Evolutionary conservation across 1,140 invertebrate genomes (phyloP), one percentile per base, ranked within the genome.

Genomic region (Rhopalosiphum padi): DNA sequence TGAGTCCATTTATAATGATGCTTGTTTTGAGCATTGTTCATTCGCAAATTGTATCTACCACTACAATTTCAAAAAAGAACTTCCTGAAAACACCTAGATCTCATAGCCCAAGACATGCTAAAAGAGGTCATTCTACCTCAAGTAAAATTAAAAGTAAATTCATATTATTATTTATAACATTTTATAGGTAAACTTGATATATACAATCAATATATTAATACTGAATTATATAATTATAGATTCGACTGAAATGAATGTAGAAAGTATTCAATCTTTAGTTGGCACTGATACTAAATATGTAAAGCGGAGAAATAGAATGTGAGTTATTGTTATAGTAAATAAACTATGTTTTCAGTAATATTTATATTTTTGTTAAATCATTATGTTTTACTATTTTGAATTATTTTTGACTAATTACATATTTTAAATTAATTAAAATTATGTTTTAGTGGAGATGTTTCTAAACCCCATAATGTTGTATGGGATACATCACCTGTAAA

Each of bases 11-110:
- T 94, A 96, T 97, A 41, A 96, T 98, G 95, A 98, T 98, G 96
- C 95, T 98, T 94, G 96, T 97, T 53, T 96, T 99, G 82, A 98
- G 97, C 94, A 96, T 98, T 60, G 97, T 99, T 86, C 98, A 99
- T 95, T 98, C 98, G 0, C 98, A 99, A 95, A 99, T 99, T 94
- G 98, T 98, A 5, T 97, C 97, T 53, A 98, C 97, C 5, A 93
- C 82, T 55, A 93, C 91, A 46, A 93, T 93, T 93, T 93, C 91
- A 25, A 93, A 93, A 51, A 93, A 93, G 37, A 86, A 86, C 48
- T 93, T 93, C 91, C 82, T 93, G 82, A 93, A 93, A 93, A 55
- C 37, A 30, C 35, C 82, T n/a, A 93, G 91, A 93, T 93, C 91
- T 93, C 91, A 55, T 93, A 93, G 91, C 37, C 37, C 91, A 41